Conservation (phyloP, 1,140 invertebrate genomes). For the Helicoverpa zea region DNA sequence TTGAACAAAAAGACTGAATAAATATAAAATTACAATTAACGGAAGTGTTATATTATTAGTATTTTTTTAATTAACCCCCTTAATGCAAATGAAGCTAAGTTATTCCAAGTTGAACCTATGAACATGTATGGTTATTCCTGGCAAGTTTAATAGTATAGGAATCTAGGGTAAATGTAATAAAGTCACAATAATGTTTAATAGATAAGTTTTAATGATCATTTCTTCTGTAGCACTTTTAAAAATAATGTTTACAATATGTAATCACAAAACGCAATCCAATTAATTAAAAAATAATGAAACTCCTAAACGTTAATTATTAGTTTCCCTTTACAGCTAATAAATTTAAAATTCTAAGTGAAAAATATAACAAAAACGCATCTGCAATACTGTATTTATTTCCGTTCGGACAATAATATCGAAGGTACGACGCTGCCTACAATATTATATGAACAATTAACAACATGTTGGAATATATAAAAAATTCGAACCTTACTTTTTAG, state of each 20-base stretch:
- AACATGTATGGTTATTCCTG: too few relatives aligned
- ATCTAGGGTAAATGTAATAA: constrained; percentile 25
- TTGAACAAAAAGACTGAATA: constrained; percentile 14
- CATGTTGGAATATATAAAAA: constrained; percentile 76
- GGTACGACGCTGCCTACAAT: constrained; percentile 66
- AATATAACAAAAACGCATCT: constrained; percentile 76
- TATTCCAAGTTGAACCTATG: too few relatives aligned
- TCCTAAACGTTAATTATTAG: constrained; percentile 68
- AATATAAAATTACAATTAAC: neutral
- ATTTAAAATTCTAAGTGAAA: constrained; percentile 75
- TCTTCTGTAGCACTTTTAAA: constrained; percentile 82
- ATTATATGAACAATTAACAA: constrained; percentile 74
- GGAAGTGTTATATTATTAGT: too few relatives aligned
- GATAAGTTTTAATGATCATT: constrained; percentile 85
- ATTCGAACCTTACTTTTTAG: constrained; percentile 64
- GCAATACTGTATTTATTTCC: constrained; percentile 69
- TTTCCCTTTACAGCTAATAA: constrained; percentile 73
- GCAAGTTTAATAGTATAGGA: neutral
- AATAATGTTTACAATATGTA: constrained; percentile 79
- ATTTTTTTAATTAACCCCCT: too few relatives aligned
- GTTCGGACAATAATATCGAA: constrained; percentile 64
- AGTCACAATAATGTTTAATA: constrained; percentile 67
- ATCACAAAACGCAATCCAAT: constrained; percentile 74
- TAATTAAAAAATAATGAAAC: constrained; percentile 72
- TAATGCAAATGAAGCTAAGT: too few relatives aligned